A percentile compares a stretch with the other conserved stretches of the same genome.
phyloP scores from a whole-genome alignment of 2,113 vertebrate species.

The Acanthisitta chloris region DNA sequence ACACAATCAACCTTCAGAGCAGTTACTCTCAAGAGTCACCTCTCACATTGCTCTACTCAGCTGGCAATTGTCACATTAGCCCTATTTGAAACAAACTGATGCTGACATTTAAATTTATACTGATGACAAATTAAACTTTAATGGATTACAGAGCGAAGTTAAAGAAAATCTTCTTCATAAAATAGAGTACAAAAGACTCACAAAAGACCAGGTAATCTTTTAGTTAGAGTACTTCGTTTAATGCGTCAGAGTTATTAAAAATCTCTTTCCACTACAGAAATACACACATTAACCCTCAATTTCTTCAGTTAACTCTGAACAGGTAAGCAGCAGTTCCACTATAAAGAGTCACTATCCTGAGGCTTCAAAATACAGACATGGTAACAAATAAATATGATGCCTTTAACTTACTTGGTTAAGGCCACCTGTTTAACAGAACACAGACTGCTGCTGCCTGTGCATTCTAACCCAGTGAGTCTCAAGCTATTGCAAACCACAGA shows the following conservation, averaged over 20 bases:
- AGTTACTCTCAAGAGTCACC: neutral
- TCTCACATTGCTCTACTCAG: no score
- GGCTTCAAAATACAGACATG: neutral
- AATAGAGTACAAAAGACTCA: neutral
- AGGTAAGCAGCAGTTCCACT: neutral
- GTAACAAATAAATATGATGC: neutral
- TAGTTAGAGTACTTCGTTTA: neutral
- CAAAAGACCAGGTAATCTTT: neutral
- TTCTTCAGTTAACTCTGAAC: neutral
- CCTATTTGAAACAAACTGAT: neutral
- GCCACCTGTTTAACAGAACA: neutral
- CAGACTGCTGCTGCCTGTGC: neutral
- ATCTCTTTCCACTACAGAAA: neutral
- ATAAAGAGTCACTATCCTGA: neutral
- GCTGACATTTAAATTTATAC: no score
- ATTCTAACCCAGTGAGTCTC: neutral
- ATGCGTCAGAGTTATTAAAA: fast-evolving
- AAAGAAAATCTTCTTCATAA: neutral
- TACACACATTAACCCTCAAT: fast-evolving
- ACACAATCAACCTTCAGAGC: neutral
- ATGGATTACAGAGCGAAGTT: neutral
- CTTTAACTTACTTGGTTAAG: neutral
- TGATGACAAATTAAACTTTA: neutral
- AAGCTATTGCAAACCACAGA: neutral
- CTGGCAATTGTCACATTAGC: neutral